These are phyloP conservation scores for Nipponia nippon DNA, from an alignment of 2,113 vertebrate species.

Conservation along the genomic window DNA sequence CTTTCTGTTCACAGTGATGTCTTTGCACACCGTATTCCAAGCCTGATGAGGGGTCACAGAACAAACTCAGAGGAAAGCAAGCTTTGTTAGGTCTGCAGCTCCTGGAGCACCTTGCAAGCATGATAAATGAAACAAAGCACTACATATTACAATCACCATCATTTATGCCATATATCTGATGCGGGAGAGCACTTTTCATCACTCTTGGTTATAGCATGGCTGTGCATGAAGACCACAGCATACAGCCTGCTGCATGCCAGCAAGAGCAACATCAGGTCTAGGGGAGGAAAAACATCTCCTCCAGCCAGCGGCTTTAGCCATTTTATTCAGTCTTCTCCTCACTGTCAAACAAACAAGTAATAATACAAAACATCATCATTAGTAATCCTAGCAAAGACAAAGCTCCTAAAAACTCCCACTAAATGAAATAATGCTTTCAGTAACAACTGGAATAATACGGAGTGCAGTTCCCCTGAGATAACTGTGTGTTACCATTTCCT, in stretches of 20 bases:
- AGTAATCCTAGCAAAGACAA: background rate
- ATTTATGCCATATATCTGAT: background rate
- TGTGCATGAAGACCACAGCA: background rate
- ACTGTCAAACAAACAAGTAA: background rate
- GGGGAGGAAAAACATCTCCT: background rate
- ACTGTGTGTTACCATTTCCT: background rate
- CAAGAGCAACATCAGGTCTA: background rate
- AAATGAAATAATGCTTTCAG: background rate
- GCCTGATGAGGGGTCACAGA: background rate
- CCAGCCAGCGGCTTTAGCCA: background rate
- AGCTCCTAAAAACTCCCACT: background rate
- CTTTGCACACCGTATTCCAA: background rate
- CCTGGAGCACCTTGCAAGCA: background rate
- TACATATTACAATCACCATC: fast-evolving
- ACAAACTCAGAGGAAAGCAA: background rate
- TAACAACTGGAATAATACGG: background rate
- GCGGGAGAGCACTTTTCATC: background rate
- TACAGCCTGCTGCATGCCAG: background rate
- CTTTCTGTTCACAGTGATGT: background rate
- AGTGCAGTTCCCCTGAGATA: background rate
- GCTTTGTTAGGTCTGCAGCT: background rate
- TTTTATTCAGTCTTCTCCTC: background rate
- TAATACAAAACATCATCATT: background rate
- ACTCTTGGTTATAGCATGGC: background rate
- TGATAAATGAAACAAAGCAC: background rate